Evolutionary conservation across 92 coral and sea anemone species (phyloP).

Genomic region (Scolanthus callimorphus): DNA sequence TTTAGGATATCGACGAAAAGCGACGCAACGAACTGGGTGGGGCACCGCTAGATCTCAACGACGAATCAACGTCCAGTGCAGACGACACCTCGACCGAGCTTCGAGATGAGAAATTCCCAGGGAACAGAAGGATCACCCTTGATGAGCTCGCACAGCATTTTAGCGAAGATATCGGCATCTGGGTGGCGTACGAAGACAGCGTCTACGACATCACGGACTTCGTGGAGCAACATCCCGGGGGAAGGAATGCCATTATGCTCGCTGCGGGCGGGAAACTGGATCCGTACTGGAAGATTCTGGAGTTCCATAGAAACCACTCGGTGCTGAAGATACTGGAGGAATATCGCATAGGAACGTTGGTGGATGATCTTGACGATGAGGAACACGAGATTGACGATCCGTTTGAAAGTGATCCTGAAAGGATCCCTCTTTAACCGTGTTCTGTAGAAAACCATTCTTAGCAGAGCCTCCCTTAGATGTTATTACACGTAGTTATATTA

Average conservation of each 20-base stretch:
- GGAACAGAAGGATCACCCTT: not conserved
- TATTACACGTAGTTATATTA: conserved; percentile 24
- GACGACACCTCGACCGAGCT: too few species aligned
- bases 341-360: conserved; percentile 56
- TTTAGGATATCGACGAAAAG: too few species aligned
- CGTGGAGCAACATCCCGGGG: conserved; percentile 56
- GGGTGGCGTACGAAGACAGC: conserved; percentile 55
- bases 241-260: conserved; percentile 47
- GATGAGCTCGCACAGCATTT: conserved; percentile 57
- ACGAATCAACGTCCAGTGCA: too few species aligned
- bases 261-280: conserved; percentile 64
- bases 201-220: conserved; percentile 73
- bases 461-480: conserved; percentile 56
- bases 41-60: too few species aligned
- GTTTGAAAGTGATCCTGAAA: conserved; percentile 38
- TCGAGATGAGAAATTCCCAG: not conserved
- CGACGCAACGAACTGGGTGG: too few species aligned
- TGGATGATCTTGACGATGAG: conserved; percentile 7
- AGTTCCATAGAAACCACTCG: conserved; percentile 32
- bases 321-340: conserved; percentile 39
- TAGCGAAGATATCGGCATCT: conserved; percentile 37
- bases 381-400: conserved; percentile 32
- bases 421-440: conserved; percentile 41
- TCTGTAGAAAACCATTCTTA: conserved; percentile 46
- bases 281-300: conserved; percentile 59